Percentiles rank a stretch among this genome's conserved stretches.
phyloP scores from a whole-genome alignment of 2,888 invertebrate genomes.

The Standfussiana lucernea region DNA sequence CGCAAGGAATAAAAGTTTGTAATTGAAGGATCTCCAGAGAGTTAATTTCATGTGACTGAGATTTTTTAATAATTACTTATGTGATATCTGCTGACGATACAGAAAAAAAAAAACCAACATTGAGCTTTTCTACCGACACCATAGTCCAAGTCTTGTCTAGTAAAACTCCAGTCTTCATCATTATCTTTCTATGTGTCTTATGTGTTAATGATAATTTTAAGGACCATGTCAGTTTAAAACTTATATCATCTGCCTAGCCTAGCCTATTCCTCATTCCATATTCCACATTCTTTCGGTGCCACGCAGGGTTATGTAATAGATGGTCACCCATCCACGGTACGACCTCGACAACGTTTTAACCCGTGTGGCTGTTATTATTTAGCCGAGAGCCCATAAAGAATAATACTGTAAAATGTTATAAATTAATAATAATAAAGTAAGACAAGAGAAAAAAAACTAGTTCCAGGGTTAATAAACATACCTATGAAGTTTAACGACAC shows the following conservation, averaged over 20 bases:
- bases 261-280: too few relatives aligned
- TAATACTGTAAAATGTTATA: not conserved
- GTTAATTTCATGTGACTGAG: not conserved
- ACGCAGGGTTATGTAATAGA: not conserved
- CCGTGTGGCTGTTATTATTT: not conserved
- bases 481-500: conserved; percentile 46
- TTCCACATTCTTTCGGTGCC: too few relatives aligned
- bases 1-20: not conserved
- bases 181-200: too few relatives aligned
- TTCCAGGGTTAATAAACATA: conserved; percentile 17
- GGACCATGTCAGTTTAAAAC: too few relatives aligned
- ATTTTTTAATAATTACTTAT: not conserved
- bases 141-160: too few relatives aligned
- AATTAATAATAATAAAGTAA: not conserved
- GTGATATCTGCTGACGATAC: not conserved
- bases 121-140: not conserved
- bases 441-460: not conserved
- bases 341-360: not conserved
- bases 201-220: too few relatives aligned
- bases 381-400: not conserved
- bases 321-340: not conserved
- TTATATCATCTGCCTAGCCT: too few relatives aligned
- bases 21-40: not conserved
- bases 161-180: too few relatives aligned
- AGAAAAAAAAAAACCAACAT: not conserved